Base-by-base conservation (phyloP, 2,888 invertebrate genomes). In the Carabus problematicus region DNA sequence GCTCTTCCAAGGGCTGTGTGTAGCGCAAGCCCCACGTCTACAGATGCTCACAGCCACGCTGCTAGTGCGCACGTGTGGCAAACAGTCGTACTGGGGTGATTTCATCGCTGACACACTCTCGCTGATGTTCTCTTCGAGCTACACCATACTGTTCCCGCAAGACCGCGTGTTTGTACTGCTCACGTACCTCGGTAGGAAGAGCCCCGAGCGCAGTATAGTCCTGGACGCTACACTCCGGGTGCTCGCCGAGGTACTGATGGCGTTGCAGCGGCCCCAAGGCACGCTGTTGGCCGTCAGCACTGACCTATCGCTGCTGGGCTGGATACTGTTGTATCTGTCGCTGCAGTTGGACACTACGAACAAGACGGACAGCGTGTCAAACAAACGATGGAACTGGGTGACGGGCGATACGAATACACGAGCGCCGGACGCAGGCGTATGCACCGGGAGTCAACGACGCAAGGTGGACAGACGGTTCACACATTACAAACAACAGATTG, bases 151-250 rank as follows among this genome's bases (percentile, higher is more conserved):
- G 59, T 92, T 93, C 73, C 93, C 95, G 11, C 91, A 95, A 76
- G 95, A 96, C 82, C 89, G 95, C 77, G 92, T 95, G 71, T 93
- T 97, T 77, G 91, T 95, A 73, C 84, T 96, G 70, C 83, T 96
- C 72, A 91, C 94, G 72, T 95, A 93, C 82, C 86, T 97, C 84
- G 93, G 93, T 67, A 91, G 95, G 75, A 92, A 93, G 79, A 92
- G 91, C 71, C 84, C 84, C 3, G 87, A 88, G 70, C 87, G 87
- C 74, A 87, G 87, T 75, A 85, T 85, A 75, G 86, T 88, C n/a
- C 84, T 91, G 74, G 85, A 87, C 79, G 86, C 89, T 1, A 87
- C 88, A 71, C 81, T 89, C 75, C 87, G 84, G 71, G 86, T 88
- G 0, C 80, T 89, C 42, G 86, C 87, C 43, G 84, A 84, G 74